Evolutionary conservation across 2,797 vertebrate genomes (phyloP).

Genomic region (Ceyx erithaca): DNA sequence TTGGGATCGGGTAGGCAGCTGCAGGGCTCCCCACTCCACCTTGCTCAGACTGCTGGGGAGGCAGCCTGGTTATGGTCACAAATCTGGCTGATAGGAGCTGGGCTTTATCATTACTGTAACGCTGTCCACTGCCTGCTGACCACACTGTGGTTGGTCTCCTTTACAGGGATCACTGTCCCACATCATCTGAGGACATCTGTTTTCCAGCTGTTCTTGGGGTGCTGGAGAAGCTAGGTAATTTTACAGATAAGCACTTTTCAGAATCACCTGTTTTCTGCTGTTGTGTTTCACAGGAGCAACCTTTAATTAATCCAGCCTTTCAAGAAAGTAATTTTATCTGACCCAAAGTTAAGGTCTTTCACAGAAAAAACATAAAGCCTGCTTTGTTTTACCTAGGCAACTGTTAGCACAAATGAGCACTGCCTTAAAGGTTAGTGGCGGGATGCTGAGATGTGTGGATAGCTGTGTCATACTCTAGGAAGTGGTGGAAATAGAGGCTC

Average conservation of each 20-base stretch:
- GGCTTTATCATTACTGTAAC: background rate
- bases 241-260: background rate
- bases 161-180: background rate
- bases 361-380: background rate
- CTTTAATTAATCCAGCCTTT: background rate
- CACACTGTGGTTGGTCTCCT: background rate
- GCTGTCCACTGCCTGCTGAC: background rate
- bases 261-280: background rate
- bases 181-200: background rate
- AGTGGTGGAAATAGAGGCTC: background rate
- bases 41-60: background rate
- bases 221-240: background rate
- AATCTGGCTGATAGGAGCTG: background rate
- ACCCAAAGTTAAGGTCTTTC: background rate
- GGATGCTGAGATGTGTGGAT: background rate
- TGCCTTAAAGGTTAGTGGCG: background rate
- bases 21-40: background rate
- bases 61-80: fast-evolving
- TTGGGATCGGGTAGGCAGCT: background rate
- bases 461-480: background rate
- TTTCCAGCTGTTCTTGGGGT: background rate
- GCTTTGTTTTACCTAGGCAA: background rate
- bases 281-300: background rate
- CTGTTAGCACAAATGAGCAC: background rate
- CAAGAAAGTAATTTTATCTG: background rate